These are phyloP conservation scores for Agrochola circellaris DNA, from an alignment of 2,888 invertebrate species.

Conservation along the genomic window DNA sequence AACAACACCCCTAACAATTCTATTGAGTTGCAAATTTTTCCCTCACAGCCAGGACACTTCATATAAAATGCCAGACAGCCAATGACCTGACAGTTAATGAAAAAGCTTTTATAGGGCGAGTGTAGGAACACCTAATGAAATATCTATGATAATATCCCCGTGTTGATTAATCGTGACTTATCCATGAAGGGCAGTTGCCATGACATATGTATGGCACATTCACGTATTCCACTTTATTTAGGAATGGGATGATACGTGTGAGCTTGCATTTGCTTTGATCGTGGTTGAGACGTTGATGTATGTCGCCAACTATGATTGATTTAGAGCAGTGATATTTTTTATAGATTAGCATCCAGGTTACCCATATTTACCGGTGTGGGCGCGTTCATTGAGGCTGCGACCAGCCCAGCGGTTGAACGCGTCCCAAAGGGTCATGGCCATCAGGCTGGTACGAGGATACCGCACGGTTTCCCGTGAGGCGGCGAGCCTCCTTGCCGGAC, in stretches of 20 bases:
- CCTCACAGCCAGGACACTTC: conserved; percentile 13
- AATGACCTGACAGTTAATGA: conserved; percentile 44
- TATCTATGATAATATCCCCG: conserved; percentile 47
- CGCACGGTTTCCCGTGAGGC: too few species aligned
- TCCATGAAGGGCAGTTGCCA: conserved; percentile 2
- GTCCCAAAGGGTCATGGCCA: too few species aligned
- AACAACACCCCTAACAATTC: conserved; percentile 12
- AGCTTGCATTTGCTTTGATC: not conserved
- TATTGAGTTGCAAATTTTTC: conserved; percentile 37
- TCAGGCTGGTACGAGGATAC: too few species aligned
- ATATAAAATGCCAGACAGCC: conserved; percentile 50
- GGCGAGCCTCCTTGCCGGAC: too few species aligned
- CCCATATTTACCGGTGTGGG: too few species aligned
- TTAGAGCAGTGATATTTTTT: not conserved
- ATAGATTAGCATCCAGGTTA: not conserved
- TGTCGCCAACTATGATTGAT: not conserved
- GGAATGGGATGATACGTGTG: not conserved
- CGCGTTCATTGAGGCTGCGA: too few species aligned
- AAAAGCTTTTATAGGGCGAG: conserved; percentile 30
- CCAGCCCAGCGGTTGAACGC: too few species aligned
- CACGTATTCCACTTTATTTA: not conserved
- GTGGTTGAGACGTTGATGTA: not conserved
- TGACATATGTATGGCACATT: conserved; percentile 47
- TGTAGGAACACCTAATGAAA: conserved; percentile 47
- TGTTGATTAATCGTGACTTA: conserved; percentile 18